Evolutionary conservation across 2,113 vertebrate species (phyloP).

Genomic region (Nannospalax galili): DNA sequence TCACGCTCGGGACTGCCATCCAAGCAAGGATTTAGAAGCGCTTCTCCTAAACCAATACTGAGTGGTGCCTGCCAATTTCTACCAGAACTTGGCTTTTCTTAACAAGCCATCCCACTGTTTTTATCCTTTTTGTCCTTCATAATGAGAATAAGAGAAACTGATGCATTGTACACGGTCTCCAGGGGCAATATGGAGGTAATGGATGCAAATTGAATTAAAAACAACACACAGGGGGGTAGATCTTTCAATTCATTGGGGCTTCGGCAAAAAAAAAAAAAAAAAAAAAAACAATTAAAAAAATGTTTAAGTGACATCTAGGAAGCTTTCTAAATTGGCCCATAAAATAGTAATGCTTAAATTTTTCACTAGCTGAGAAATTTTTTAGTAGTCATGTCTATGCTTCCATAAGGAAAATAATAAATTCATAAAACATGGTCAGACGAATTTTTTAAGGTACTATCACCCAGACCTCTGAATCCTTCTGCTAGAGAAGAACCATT

Average conservation of each 20-base stretch:
- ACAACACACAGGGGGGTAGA: background rate
- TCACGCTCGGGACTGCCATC: constrained; percentile 50
- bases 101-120: constrained; percentile 27
- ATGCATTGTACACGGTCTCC: constrained; percentile 57
- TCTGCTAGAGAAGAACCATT: background rate
- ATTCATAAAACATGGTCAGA: constrained; percentile 17
- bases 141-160: constrained; percentile 66
- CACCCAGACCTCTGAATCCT: background rate
- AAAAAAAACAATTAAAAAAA: no score
- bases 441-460: background rate
- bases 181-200: constrained; percentile 52
- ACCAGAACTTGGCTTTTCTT: constrained; percentile 71
- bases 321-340: constrained; percentile 65
- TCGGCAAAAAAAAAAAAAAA: constrained; percentile 41
- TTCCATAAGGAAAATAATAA: constrained; percentile 63
- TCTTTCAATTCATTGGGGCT: constrained; percentile 16
- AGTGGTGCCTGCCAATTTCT: constrained; percentile 63
- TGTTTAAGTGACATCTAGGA: constrained; percentile 30
- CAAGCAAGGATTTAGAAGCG: constrained; percentile 70
- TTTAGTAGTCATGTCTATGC: constrained; percentile 46
- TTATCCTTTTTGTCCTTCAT: constrained; percentile 65
- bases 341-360: constrained; percentile 52
- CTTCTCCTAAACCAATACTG: constrained; percentile 69
- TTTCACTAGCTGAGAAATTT: constrained; percentile 62
- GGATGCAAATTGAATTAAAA: constrained; percentile 44